Percentiles rank a stretch among this genome's conserved stretches.
Evolutionary conservation across 2,888 invertebrate species (phyloP).

Genomic region (Panzeria rudis): DNA sequence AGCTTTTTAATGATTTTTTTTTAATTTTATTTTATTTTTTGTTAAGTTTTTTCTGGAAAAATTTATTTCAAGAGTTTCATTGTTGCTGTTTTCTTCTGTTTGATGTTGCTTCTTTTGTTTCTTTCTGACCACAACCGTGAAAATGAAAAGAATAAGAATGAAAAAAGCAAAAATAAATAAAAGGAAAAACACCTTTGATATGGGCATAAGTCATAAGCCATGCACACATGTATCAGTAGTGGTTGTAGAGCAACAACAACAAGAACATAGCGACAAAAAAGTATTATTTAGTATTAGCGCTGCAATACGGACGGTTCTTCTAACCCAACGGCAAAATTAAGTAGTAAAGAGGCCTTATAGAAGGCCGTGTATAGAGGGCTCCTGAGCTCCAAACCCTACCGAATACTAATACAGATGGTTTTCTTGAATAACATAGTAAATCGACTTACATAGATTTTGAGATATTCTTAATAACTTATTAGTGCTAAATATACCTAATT

Average conservation of each 20-base stretch:
- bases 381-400: background rate
- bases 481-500: too few species aligned
- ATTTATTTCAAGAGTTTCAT: constrained; percentile 62
- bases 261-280: constrained; percentile 6
- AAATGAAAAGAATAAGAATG: constrained; percentile 55
- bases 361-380: background rate
- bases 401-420: too few species aligned
- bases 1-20: constrained; percentile 47
- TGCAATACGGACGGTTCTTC: constrained; percentile 14
- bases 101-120: constrained; percentile 53
- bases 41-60: constrained; percentile 43
- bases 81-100: constrained; percentile 49
- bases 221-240: constrained; percentile 1
- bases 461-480: too few species aligned
- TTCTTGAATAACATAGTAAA: too few species aligned
- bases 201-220: constrained; percentile 70
- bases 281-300: constrained; percentile 22
- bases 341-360: background rate
- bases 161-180: constrained; percentile 46
- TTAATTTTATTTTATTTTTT: constrained; percentile 3
- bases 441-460: too few species aligned
- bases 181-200: constrained; percentile 66
- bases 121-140: constrained; percentile 70
- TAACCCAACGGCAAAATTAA: background rate
- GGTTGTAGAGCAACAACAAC: constrained; percentile 29